Evolutionary conservation across 2,113 vertebrate species (phyloP), one percentile per base, ranked within the genome.

Genomic region (Pungitius pungitius): DNA sequence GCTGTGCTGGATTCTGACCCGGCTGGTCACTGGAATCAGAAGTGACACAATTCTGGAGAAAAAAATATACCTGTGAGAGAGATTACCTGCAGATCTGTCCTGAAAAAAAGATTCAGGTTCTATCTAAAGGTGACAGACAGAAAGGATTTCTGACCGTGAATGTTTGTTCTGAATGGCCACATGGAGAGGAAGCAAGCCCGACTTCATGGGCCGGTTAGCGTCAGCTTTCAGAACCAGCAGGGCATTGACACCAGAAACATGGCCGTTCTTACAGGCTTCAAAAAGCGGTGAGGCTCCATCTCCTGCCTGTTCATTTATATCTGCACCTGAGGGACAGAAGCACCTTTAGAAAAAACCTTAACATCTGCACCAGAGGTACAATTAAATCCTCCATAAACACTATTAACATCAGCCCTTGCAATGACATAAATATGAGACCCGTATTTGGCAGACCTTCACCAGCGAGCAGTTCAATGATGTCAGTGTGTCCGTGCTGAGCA

Each of bases 241-340:
- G 22, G 92, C 91, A 72, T 94, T 90, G 84, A 96, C 96, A 30
- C 93, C 85, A 0, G 70, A 62, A 24, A 87, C 20, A 0, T 96
- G 95, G 6, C 91, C 94, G 0, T 96, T 96, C 91, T 96, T 97
- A 86, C 89, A 92, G 69, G 96, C 95, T 88, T 97, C 96, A 8
- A 93, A 97, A 75, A 97, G 91, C 7, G 96, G 94, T 0, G 95
- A 93, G 0, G 96, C 95, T 0, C 89, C 90, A 37, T 97, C 96
- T 14, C 87, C 92, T 59, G 95, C 96, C 86, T 95, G 94, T 2
- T 90, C 95, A 59, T 97, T 96, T 76, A 96, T 90, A 77, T 97
- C 94, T 43, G 93, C 95, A 24, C 95, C 96, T 97, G 77, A 35
- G 4, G 70, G 8, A 75, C 42, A 40, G 8, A 75, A 52, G 47